Base-by-base conservation (phyloP, 2,888 invertebrate species). In the Sthenelais limicola region DNA sequence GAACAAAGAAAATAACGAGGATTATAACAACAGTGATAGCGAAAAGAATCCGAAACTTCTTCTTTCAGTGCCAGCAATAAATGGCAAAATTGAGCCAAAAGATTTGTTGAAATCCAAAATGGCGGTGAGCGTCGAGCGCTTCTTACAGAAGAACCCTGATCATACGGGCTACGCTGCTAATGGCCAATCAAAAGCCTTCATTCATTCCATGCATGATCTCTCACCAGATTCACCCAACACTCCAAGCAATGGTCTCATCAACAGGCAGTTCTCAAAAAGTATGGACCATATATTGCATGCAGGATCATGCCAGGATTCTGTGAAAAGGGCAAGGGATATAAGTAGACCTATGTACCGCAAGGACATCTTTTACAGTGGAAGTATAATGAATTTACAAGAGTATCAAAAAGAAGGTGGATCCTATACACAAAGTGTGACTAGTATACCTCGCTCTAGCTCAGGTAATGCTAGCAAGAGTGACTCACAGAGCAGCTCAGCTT, bases 291-390 rank as follows among this genome's bases (percentile, higher is more conserved):
- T 70, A 0, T 49, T 38, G 4, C 28, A 26, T 30, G 26, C 24
- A 35, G 32, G n/a, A 7, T 21, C 12, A 38, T 18, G 21, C 26
- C 24, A 0, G 4, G 72, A 72, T 35, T 18, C 18, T 26, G 68
- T 72, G n/a, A 67, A 73, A 4, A 56, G 32, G 21, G 68, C 52
- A 4, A 30, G 35, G 26, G 70, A 52, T 12, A 33, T 80, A 32
- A 85, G 86, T 38, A 90, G 95, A 68, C 96, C 96, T 0, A 90
- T 96, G 84, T 95, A 95, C 88, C 74, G 97, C 69, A 96, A 96
- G 85, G 98, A 98, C 88, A 97, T 98, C 83, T 97, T 98, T 90
- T 98, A 98, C 89, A 96, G 96, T 0, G 97, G 98, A 32, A 97
- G 97, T 62, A 94, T 98, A 26, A 91, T 93, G 75, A 94, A 97